These are phyloP conservation scores for Tetrao urogallus DNA, from an alignment of 2,113 vertebrate genomes.

Conservation along the genomic window DNA sequence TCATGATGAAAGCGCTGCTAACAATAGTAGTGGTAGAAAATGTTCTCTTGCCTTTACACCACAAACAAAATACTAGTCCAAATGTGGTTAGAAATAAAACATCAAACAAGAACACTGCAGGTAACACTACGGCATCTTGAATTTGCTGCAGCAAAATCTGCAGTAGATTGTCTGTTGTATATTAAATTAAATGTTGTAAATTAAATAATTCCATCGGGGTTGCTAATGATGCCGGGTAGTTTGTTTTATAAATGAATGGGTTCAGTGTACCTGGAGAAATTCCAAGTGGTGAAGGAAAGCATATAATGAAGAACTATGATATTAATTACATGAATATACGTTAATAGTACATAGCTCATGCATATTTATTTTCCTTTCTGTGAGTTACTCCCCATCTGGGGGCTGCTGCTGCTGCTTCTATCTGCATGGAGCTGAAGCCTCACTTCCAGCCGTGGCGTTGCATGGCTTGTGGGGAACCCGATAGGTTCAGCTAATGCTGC, in stretches of 20 bases:
- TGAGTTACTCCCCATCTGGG: neutral
- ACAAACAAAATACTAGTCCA: neutral
- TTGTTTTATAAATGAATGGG: neutral
- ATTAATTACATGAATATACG: neutral
- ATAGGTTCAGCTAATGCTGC: conserved; percentile 28
- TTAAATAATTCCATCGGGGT: neutral
- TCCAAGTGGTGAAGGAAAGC: neutral
- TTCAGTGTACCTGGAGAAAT: neutral
- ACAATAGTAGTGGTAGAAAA: conserved; percentile 1
- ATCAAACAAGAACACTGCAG: rapidly evolving
- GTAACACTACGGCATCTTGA: rapidly evolving
- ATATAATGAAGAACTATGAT: rapidly evolving
- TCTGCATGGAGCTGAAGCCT: neutral
- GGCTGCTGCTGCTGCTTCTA: neutral
- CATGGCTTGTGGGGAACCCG: neutral
- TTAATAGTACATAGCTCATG: neutral
- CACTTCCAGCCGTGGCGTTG: neutral
- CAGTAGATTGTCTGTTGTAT: neutral
- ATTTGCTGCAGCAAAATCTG: neutral
- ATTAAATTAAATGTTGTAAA: neutral
- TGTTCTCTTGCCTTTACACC: neutral
- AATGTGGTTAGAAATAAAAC: neutral
- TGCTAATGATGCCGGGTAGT: rapidly evolving
- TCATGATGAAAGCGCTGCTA: neutral
- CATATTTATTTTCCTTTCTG: neutral